Percentiles rank a stretch among this genome's conserved stretches.
These are phyloP conservation scores for Melanostoma scalare DNA, from an alignment of 2,888 invertebrate genomes.

Conservation along the genomic window DNA sequence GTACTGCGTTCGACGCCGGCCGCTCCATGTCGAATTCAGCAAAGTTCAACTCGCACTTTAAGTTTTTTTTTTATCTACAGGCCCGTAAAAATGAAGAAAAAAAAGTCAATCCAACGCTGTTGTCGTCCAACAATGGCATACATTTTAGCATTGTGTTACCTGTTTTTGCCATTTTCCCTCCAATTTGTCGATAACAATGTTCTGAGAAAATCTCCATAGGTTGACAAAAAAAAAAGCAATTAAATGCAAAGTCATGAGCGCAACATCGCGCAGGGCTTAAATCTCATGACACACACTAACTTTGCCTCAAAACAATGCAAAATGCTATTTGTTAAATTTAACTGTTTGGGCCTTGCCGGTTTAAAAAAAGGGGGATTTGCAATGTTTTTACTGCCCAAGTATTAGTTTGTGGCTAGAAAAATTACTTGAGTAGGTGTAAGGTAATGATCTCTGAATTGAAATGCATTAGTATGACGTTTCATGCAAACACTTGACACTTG, in stretches of 20 bases:
- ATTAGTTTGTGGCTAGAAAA: neutral
- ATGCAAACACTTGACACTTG: slow-evolving; percentile 59
- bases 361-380: neutral
- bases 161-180: slow-evolving; percentile 44
- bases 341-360: slow-evolving; percentile 29
- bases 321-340: slow-evolving; percentile 59
- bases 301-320: slow-evolving; percentile 60
- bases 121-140: slow-evolving; percentile 36
- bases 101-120: neutral
- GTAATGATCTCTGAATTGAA: neutral
- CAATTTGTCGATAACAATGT: slow-evolving; percentile 60
- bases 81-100: slow-evolving; percentile 23
- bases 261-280: slow-evolving; percentile 50
- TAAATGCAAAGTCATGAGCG: slow-evolving; percentile 66
- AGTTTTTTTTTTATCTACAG: slow-evolving; percentile 11
- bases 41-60: slow-evolving; percentile 28
- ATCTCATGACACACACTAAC: slow-evolving; percentile 53
- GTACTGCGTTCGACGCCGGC: neutral
- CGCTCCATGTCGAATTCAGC: slow-evolving; percentile 44
- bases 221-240: slow-evolving; percentile 39
- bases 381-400: no score
- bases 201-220: slow-evolving; percentile 44
- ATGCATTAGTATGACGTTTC: slow-evolving; percentile 1
- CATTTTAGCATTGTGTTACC: slow-evolving; percentile 35
- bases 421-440: neutral